These are phyloP conservation scores for Marcusenius ussheri DNA, from an alignment of 2,113 vertebrate genomes.

Conservation along the genomic window DNA sequence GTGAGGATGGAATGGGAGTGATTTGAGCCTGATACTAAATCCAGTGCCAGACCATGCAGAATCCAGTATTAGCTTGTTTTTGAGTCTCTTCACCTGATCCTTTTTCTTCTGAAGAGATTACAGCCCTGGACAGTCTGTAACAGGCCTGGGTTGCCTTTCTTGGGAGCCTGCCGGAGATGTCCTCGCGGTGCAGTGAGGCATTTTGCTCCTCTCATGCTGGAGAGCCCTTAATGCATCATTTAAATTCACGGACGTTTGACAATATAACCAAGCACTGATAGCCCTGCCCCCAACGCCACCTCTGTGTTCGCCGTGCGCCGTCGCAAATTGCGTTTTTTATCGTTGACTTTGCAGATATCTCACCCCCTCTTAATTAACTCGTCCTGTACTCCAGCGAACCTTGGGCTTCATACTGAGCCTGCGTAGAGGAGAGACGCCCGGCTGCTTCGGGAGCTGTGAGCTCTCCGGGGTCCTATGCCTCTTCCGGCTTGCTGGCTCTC, in stretches of 20 bases:
- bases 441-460: neutral
- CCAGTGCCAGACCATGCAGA: neutral
- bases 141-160: neutral
- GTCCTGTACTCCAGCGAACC: conserved; percentile 54
- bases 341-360: conserved; percentile 43
- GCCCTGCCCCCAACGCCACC: conserved; percentile 4
- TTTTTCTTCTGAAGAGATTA: neutral
- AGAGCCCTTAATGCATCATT: neutral
- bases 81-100: neutral
- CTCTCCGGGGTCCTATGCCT: neutral
- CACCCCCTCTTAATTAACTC: conserved; percentile 58
- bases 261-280: neutral
- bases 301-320: conserved; percentile 36
- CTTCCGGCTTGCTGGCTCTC: neutral
- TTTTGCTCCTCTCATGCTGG: neutral
- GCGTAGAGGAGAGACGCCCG: neutral
- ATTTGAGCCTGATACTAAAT: neutral
- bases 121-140: neutral
- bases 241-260: conserved; percentile 1
- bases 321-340: conserved; percentile 50
- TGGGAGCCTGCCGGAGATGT: neutral
- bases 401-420: conserved; percentile 32
- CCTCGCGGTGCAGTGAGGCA: neutral
- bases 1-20: neutral
- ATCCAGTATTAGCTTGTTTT: neutral